Evolutionary conservation across 1,140 invertebrate genomes (phyloP).

Genomic region (Sinonovacula constricta): DNA sequence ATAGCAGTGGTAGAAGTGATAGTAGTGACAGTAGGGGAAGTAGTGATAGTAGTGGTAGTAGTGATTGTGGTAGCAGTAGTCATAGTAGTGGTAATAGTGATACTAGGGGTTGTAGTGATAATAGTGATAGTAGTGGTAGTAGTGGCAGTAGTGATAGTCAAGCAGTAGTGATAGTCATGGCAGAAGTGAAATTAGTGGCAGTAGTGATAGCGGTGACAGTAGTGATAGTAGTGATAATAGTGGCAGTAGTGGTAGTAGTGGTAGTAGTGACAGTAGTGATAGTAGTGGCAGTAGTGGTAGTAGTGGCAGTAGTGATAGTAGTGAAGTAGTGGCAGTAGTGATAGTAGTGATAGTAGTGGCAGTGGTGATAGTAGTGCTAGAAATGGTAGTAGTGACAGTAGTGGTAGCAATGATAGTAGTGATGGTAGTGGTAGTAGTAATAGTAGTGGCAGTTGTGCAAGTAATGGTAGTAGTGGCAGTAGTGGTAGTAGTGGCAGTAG

Average conservation of each 20-base stretch:
- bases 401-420: not conserved
- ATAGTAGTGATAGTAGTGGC: not conserved
- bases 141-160: constrained; percentile 7
- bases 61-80: constrained; percentile 15
- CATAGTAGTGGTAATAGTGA: constrained; percentile 32
- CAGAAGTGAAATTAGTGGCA: constrained; percentile 18
- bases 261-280: not conserved
- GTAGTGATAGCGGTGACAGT: constrained; percentile 33
- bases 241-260: constrained; percentile 14
- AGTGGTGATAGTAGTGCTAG: too few relatives aligned
- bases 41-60: constrained; percentile 40
- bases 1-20: constrained; percentile 1
- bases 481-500: constrained; percentile 4
- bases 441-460: too few relatives aligned
- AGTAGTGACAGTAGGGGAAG: constrained; percentile 24
- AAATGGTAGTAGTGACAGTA: too few relatives aligned
- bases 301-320: not conserved
- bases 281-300: not conserved
- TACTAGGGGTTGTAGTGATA: not conserved
- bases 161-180: not conserved
- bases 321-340: not conserved
- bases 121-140: constrained; percentile 31
- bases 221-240: constrained; percentile 6
- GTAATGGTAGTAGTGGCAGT: too few relatives aligned
- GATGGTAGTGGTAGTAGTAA: constrained; percentile 4